A percentile compares a stretch with the other conserved stretches of the same genome.
Conservation (phyloP, 2,113 vertebrate species). For the Tauraco erythrolophus region DNA sequence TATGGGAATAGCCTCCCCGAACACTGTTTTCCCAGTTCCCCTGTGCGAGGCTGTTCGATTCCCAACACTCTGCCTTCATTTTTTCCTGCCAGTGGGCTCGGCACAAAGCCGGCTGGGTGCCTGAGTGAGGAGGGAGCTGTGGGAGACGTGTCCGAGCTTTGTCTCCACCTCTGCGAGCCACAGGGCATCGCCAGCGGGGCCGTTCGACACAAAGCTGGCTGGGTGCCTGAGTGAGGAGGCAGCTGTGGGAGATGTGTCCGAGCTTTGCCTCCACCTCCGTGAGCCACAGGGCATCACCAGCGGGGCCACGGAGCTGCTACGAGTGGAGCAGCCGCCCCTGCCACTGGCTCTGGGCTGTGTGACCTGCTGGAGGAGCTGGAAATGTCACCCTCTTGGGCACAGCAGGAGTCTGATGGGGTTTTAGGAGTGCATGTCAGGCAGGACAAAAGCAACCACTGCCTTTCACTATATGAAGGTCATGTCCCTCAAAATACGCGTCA, state of each 20-base stretch:
- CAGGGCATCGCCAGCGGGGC: fast-evolving
- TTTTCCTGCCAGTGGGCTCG: not conserved
- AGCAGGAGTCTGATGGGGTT: not conserved
- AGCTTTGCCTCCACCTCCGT: no score
- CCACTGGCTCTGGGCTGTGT: constrained; percentile 75
- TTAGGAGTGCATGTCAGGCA: not conserved
- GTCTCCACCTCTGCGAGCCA: constrained; percentile 75
- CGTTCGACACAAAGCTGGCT: fast-evolving
- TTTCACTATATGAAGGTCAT: not conserved
- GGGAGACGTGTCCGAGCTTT: constrained; percentile 73
- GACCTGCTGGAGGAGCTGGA: fast-evolving
- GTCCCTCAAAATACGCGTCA: not conserved
- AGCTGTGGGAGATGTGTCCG: no score
- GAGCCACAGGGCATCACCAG: no score
- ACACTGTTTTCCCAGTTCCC: not conserved
- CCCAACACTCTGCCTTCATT: not conserved
- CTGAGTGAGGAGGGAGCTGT: not conserved
- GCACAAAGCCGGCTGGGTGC: fast-evolving
- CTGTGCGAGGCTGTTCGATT: not conserved
- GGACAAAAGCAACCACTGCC: not conserved
- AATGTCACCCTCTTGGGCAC: not conserved
- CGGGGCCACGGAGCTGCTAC: constrained; percentile 52
- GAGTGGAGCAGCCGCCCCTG: constrained; percentile 77
- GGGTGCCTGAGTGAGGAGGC: no score
- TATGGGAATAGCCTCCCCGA: fast-evolving